Conservation (phyloP, 2,888 invertebrate species). For the Lasioglossum zephyrum region DNA sequence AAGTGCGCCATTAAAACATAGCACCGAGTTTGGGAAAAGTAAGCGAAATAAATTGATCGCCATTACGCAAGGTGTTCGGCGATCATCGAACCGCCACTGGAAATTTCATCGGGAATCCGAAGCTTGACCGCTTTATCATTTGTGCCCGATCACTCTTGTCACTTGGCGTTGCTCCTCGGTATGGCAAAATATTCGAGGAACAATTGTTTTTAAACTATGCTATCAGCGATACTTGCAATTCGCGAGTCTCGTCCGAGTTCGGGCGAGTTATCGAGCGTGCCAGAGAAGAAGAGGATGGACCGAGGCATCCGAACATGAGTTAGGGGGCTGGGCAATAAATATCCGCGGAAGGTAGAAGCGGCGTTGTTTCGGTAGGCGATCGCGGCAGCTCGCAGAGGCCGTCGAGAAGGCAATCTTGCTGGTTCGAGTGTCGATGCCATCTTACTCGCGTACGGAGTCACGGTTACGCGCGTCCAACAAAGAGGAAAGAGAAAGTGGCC, state of each 20-base stretch:
- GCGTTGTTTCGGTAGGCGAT: constrained; percentile 51
- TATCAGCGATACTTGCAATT: too few species aligned
- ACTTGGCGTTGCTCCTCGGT: neutral
- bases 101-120: neutral
- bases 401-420: constrained; percentile 60
- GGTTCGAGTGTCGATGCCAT: constrained; percentile 50
- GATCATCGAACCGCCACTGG: constrained; percentile 9
- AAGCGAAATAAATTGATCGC: constrained; percentile 11
- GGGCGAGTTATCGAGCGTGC: too few species aligned
- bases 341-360: constrained; percentile 50
- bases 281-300: neutral
- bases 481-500: constrained; percentile 11
- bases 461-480: constrained; percentile 55
- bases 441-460: constrained; percentile 47
- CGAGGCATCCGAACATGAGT: constrained; percentile 22
- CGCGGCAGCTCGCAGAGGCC: constrained; percentile 28
- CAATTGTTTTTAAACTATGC: too few species aligned
- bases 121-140: neutral
- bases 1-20: constrained; percentile 49
- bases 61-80: neutral
- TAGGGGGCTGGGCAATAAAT: constrained; percentile 59
- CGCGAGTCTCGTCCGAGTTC: too few species aligned
- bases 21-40: constrained; percentile 8
- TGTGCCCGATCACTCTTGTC: neutral
- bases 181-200: neutral